Base-by-base conservation (phyloP, 2,113 vertebrate species). In the Psettodes erumei region DNA sequence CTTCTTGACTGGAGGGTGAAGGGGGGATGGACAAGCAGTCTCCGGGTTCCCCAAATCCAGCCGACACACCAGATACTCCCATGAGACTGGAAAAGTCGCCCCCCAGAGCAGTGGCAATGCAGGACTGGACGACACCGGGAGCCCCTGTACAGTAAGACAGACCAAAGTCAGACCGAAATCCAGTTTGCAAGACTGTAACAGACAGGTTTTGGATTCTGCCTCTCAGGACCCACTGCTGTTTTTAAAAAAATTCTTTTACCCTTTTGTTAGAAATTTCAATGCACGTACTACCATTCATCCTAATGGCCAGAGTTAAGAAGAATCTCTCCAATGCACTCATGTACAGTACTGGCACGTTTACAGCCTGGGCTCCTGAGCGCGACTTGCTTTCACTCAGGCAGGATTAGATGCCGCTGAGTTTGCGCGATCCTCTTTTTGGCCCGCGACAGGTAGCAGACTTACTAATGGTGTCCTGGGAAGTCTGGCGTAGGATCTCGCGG, bases 381-480 rank as follows among this genome's bases (percentile, higher is more conserved):
- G 23, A 43, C 35, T 59, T 43, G 5, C 59, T 64, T 45, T 18
- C 7, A 48, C 8, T 23, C 32, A 77, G 16, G 21, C 8, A 60
- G 28, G 28, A 62, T 51, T 37, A 75, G 37, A 79, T 2, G 4
- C 6, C 60, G 16, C 51, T 77, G n/a, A 53, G 19, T 48, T 60
- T 54, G 38, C 32, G 21, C 21, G 25, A 71, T 59, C 28, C 19
- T 71, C 0, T 54, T 61, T 28, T 19, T 50, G 28, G 28, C 67
- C 53, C 32, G 2, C 42, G 18, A 84, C 65, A 19, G 73, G 28
- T 8, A 54, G 43, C 50, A 60, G 23, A 84, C 94, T 94, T 90
- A 96, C 96, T 90, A 59, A 93, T 84, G n/a, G 90, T 86, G 67
- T 96, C 95, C 55, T 93, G 94, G 15, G 92, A 95, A 88, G 89